Evolutionary conservation across 2,888 invertebrate genomes (phyloP).

Genomic region (Meghimatium bilineatum): DNA sequence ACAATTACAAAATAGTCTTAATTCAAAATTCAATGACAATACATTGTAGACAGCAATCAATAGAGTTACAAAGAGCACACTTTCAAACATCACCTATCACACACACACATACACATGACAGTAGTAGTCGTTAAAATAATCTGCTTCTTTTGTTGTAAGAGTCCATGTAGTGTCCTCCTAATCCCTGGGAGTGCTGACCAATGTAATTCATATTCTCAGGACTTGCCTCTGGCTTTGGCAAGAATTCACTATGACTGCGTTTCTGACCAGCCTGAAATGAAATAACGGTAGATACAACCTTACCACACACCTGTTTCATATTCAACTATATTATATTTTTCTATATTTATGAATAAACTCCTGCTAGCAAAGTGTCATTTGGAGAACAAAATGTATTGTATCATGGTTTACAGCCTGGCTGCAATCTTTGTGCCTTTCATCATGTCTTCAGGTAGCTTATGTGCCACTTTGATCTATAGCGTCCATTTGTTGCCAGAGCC

Average conservation of each 20-base stretch:
- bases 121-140: slow-evolving; percentile 33
- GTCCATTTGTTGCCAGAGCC: too few relatives aligned
- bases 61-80: not conserved
- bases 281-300: not conserved
- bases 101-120: not conserved
- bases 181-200: slow-evolving; percentile 80
- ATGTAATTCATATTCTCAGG: slow-evolving; percentile 79
- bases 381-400: too few relatives aligned
- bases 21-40: not conserved
- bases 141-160: slow-evolving; percentile 74
- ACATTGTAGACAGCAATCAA: not conserved
- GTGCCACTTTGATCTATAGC: too few relatives aligned
- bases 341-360: too few relatives aligned
- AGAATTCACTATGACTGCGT: slow-evolving; percentile 78
- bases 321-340: not conserved
- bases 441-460: too few relatives aligned
- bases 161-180: slow-evolving; percentile 80
- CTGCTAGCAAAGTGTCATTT: too few relatives aligned
- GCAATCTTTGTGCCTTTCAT: too few relatives aligned
- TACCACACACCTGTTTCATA: slow-evolving; percentile 4
- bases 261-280: slow-evolving; percentile 73
- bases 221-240: slow-evolving; percentile 79
- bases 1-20: too few relatives aligned
- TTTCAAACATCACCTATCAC: not conserved
- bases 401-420: too few relatives aligned